Evolutionary conservation across 1,140 invertebrate species (phyloP), one percentile per base, ranked within the genome.

Genomic region (Octopus bimaculoides): DNA sequence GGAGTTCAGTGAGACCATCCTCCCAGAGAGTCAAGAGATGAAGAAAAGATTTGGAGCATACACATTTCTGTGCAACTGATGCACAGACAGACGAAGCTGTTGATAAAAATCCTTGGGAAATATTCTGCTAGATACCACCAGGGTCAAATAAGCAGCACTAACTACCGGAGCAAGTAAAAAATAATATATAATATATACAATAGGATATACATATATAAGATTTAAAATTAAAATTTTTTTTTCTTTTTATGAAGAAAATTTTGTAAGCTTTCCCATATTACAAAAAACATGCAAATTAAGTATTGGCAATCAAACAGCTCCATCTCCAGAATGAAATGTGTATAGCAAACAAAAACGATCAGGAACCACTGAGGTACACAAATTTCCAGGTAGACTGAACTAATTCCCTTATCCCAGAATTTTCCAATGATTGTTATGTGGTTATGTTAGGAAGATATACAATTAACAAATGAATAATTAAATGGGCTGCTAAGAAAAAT

Each of bases 261-360:
- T 41, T 41, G 26, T 71, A 71, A 71, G 6, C 17, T 71, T 20
- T 71, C 66, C 56, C 56, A 12, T 61, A 61, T 12, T 71, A n/a
- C 6, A 71, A 71, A 14, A 17, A 20, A 20, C 66, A 71, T 71
- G 66, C 66, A 71, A 71, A 61, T 61, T 61, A 61, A 61, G 17
- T 17, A 71, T 5, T n/a, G 56, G 56, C 56, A 61, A 61, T 61
- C 17, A 61, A 61, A 61, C 56, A 71, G 66, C 66, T 71, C 66
- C 66, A 71, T 71, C 66, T 71, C 66, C 66, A 71, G 66, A 71
- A 71, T 61, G 56, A 61, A 12, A 61, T 71, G 66, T 71, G 66
- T 41, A 41, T 41, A 41, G 26, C 66, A 71, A 71, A 8, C 17
- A n/a, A n/a, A n/a, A 12, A 17, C 56, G 17, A 71, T 71, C 66